Evolutionary conservation across 2,113 vertebrate species (phyloP), one percentile per base, ranked within the genome.

Genomic region (Etheostoma cragini): DNA sequence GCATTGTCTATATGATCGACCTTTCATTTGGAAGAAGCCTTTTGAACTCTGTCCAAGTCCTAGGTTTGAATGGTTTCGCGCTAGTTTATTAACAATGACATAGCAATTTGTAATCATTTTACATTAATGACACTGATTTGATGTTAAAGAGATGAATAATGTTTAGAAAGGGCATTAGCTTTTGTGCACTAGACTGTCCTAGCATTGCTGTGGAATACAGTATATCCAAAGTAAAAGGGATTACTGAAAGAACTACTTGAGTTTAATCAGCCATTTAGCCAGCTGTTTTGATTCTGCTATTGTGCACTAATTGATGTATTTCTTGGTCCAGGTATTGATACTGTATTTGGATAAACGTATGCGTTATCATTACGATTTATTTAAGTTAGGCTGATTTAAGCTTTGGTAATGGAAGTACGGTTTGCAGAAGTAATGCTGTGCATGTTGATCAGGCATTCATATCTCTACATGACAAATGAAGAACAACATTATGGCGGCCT

Each of bases 381-480:
- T 68, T 62, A 60, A 49, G 1, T 38, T 19, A 3, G 1, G 63
- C 38, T 69, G 3, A n/a, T 60, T 45, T 12, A 46, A 14, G 50
- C 65, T 70, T 70, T 69, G n/a, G 8, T 13, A 33, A n/a, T 68
- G 49, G 64, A 35, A 3, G 6, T 60, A 46, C 26, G 35, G 6
- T 73, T 62, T 19, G 61, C 11, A 14, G 5, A 63, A 22, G 22
- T 60, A 64, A 57, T 52, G 21, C 49, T n/a, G n/a, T 73, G 19
- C 58, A 56, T 67, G 73, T 69, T 35, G 4, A 68, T 82, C 26
- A 56, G 19, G 42, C 45, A 19, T 76, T 75, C 38, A 38, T 75
- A n/a, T 75, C 63, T 62, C 14, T 79, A 49, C 42, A 73, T 77
- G 49, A 70, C 19, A 56, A 47, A 56, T 80, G 52, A 81, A 72